Percentiles rank a stretch among this genome's conserved stretches.
These are phyloP conservation scores for Copidosoma aretas DNA, from an alignment of 2,888 invertebrate species.

Conservation along the genomic window DNA sequence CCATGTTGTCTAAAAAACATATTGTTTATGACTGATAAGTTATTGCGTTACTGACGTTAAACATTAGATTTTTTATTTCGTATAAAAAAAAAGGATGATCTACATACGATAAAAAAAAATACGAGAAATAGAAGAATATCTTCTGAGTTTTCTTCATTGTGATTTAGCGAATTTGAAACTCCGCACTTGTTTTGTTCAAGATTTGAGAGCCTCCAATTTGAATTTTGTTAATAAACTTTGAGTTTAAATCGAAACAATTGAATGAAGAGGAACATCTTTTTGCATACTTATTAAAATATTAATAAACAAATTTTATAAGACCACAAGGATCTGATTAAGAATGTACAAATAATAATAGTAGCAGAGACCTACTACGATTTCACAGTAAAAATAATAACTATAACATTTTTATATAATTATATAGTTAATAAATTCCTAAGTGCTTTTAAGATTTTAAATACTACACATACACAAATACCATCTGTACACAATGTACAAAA, in stretches of 20 bases:
- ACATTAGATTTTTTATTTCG: constrained; percentile 28
- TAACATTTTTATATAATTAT: constrained; percentile 47
- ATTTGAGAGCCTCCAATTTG: constrained; percentile 30
- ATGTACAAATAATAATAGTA: constrained; percentile 48
- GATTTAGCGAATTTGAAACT: constrained; percentile 33
- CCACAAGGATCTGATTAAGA: constrained; percentile 48
- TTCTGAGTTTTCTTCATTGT: constrained; percentile 27
- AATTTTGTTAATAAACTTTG: constrained; percentile 31
- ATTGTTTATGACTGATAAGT: constrained; percentile 34
- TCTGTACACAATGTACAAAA: constrained; percentile 58
- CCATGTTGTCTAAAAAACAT: constrained; percentile 47
- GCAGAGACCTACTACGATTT: constrained; percentile 34
- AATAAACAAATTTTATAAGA: constrained; percentile 34
- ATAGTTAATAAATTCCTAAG: constrained; percentile 42
- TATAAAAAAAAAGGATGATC: constrained; percentile 40
- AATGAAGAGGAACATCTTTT: constrained; percentile 27
- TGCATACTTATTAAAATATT: constrained; percentile 30
- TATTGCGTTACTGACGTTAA: constrained; percentile 40
- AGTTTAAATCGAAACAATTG: constrained; percentile 30
- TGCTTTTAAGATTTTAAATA: constrained; percentile 54
- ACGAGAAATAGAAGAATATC: constrained; percentile 35
- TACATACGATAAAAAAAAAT: constrained; percentile 39
- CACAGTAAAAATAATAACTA: constrained; percentile 46
- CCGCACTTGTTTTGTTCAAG: constrained; percentile 20
- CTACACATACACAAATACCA: constrained; percentile 58